These are phyloP conservation scores for Lycia hirtaria DNA, from an alignment of 2,888 invertebrate species.

Conservation along the genomic window DNA sequence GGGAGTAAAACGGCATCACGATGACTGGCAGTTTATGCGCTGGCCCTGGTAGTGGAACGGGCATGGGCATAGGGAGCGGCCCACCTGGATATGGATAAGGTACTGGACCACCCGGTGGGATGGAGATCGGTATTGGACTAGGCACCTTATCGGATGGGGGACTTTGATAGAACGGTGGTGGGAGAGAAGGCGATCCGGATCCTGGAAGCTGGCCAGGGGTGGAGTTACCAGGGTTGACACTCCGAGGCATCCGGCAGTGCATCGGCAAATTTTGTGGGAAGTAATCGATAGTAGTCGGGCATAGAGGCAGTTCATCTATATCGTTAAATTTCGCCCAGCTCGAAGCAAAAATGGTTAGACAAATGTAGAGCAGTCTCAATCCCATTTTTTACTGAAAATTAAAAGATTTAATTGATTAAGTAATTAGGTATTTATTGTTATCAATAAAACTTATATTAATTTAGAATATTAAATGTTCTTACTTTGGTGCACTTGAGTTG, in stretches of 20 bases:
- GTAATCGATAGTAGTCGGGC: slow-evolving; percentile 67
- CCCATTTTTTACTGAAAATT: slow-evolving; percentile 58
- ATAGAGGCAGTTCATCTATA: slow-evolving; percentile 60
- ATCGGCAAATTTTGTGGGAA: slow-evolving; percentile 75
- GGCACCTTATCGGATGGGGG: slow-evolving; percentile 47
- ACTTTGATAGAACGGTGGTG: slow-evolving; percentile 42
- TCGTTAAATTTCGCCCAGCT: slow-evolving; percentile 51
- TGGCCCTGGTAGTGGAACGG: slow-evolving; percentile 45
- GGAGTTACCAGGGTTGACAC: slow-evolving; percentile 30
- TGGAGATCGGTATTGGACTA: slow-evolving; percentile 42
- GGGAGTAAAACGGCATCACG: slow-evolving; percentile 79
- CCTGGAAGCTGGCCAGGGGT: slow-evolving; percentile 38
- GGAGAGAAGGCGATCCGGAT: slow-evolving; percentile 39
- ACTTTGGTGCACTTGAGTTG: slow-evolving; percentile 6
- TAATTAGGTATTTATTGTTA: too few relatives aligned
- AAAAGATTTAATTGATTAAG: slow-evolving; percentile 17
- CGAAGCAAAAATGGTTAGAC: slow-evolving; percentile 42
- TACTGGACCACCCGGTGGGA: slow-evolving; percentile 41
- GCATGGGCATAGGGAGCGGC: slow-evolving; percentile 37
- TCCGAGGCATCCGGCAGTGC: slow-evolving; percentile 75
- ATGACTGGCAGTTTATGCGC: slow-evolving; percentile 75
- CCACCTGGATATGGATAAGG: slow-evolving; percentile 31
- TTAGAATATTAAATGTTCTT: too few relatives aligned
- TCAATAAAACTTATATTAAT: too few relatives aligned
- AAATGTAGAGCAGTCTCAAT: slow-evolving; percentile 29